Conservation (phyloP, 2,797 vertebrate species). For the Hippocampus kuda region DNA sequence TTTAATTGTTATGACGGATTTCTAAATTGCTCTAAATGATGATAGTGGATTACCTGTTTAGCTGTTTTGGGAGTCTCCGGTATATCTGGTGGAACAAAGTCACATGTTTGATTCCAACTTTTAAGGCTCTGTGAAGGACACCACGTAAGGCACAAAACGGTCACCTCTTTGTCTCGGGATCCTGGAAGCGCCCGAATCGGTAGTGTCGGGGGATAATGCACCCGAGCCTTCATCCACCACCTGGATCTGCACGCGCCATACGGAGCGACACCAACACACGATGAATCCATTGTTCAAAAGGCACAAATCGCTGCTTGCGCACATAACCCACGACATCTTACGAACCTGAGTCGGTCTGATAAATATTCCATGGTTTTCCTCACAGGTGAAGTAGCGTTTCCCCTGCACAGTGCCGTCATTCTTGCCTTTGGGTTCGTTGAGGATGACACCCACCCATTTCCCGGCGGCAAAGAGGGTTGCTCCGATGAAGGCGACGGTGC, state of each 20-base stretch:
- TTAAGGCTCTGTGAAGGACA: neutral
- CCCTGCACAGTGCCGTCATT: constrained; percentile 95
- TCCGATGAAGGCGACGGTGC: constrained; percentile 89
- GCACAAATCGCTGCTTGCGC: neutral
- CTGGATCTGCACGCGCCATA: constrained; percentile 73
- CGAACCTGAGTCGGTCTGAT: constrained; percentile 90
- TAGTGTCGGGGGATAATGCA: constrained; percentile 85
- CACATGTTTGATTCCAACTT: neutral
- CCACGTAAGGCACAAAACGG: neutral
- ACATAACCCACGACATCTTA: neutral
- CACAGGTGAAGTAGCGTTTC: constrained; percentile 88
- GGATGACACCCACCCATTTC: constrained; percentile 94
- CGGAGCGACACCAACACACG: neutral
- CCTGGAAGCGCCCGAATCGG: constrained; percentile 71
- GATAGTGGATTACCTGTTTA: constrained; percentile 74
- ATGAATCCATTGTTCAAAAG: neutral
- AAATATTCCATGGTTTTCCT: constrained; percentile 94
- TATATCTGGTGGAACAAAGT: constrained; percentile 66
- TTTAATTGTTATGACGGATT: neutral
- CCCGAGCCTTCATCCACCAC: constrained; percentile 84
- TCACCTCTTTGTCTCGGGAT: constrained; percentile 77
- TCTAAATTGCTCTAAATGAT: constrained; percentile 23
- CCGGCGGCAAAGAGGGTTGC: constrained; percentile 92
- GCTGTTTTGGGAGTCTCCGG: constrained; percentile 74
- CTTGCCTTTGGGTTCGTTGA: constrained; percentile 93